Evolutionary conservation across 2,113 vertebrate species (phyloP), one percentile per base, ranked within the genome.

Genomic region (Lophius piscatorius): DNA sequence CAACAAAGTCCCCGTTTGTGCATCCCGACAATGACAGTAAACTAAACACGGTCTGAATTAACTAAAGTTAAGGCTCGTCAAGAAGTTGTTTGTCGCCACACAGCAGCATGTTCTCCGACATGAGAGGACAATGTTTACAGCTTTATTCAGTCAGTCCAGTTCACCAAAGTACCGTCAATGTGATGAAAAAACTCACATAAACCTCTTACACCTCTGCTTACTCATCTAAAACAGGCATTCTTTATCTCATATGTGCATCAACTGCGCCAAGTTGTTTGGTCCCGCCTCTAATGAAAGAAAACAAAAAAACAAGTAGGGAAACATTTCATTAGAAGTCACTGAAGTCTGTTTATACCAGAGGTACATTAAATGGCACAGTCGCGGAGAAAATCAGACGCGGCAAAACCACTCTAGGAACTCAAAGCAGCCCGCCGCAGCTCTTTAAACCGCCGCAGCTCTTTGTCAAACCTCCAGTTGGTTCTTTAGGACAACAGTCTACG

Each of bases 331-430:
- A 78, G 58, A 84, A 82, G 63, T 71, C 57, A 70, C 16, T 68
- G 66, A 60, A 76, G 74, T 68, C 60, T 22, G 41, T 82, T 83
- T 58, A 59, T 82, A 88, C 62, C 74, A 85, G 86, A 80, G 70
- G 72, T 78, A 85, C 52, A 50, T 61, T 70, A 87, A 84, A 86
- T 91, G 87, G 77, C 87, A 91, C 83, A 79, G 80, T 87, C 86
- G 84, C 81, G 82, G 76, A 85, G 67, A 74, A 82, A 89, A 76
- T 21, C 39, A 84, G 63, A 84, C 52, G 61, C 16, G 48, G 28
- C n/a, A 76, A 38, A 54, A 64, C 38, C 54, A 76, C 57, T 41
- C 38, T 34, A 55, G 69, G 5, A 76, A 74, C 61, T 54, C 5
- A 72, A 56, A 51, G 17, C 14, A 58, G 54, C 17, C 59, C 61